Evolutionary conservation across 2,113 vertebrate genomes (phyloP), one percentile per base, ranked within the genome.

Genomic region (Athene noctua): DNA sequence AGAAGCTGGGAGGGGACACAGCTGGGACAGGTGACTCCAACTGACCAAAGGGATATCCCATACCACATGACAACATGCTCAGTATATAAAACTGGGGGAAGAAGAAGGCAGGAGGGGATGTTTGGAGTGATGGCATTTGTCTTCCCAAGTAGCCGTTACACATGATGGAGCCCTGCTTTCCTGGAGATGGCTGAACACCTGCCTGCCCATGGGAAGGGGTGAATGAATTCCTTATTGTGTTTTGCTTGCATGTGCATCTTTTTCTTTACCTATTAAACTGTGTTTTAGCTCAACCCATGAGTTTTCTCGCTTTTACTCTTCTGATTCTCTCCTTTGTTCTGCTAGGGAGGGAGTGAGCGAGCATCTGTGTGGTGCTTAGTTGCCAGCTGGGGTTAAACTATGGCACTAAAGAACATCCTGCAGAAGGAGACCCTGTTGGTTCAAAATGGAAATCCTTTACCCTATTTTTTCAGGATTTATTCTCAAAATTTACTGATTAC

Each of bases 241-340:
- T 68, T 90, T 80, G 12, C 40, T 55, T 68, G 14, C 1, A 2
- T 30, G 2, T 5, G 1, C 3, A 6, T 44, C 21, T 94, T 90
- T 65, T 72, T 30, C 25, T 86, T 86, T 83, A 49, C 18, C n/a
- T 54, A 13, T 59, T 47, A 55, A 70, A 77, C 8, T 42, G 16
- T 38, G 13, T 55, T 61, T 61, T 40, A 62, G 40, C 13, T 47
- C 40, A 70, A 25, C 2, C 9, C 23, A 46, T 0, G 5, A n/a
- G 5, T 47, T 62, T 90, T 67, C 13, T 49, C 14, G 49, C 16
- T 70, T 83, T 55, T 58, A 19, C 13, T 19, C 6, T 84, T 77
- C 29, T 0, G 0, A 34, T 46, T 46, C 12, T 61, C 9, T 77
- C 6, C 23, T 46, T 46, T 5, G 16, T 29, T 4, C 26, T 0